phyloP scores from a whole-genome alignment of 1,140 invertebrate genomes.

The Radopholus similis region DNA sequence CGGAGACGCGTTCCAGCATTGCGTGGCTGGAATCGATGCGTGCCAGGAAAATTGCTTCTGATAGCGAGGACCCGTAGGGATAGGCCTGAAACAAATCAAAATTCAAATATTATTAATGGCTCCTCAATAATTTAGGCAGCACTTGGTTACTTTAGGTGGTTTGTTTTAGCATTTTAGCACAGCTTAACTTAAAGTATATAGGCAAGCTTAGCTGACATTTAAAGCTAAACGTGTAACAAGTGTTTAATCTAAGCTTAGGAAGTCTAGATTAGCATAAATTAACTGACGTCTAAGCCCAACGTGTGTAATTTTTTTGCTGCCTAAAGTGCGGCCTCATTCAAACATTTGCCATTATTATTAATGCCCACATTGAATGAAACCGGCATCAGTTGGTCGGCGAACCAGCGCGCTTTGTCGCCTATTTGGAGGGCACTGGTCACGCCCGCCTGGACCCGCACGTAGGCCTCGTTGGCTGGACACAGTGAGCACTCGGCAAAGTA shows the following conservation, averaged over 20 bases:
- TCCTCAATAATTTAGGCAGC: too few relatives aligned
- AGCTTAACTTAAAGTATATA: too few relatives aligned
- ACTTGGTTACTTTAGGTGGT: background rate
- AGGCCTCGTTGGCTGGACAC: constrained; percentile 92
- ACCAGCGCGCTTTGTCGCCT: constrained; percentile 94
- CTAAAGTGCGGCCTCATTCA: too few relatives aligned
- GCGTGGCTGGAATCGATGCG: constrained; percentile 12
- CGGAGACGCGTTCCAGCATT: constrained; percentile 8
- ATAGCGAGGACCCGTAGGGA: constrained; percentile 60
- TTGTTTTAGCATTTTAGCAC: background rate
- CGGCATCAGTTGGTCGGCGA: constrained; percentile 76
- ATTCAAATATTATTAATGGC: too few relatives aligned
- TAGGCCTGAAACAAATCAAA: constrained; percentile 41
- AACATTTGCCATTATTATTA: too few relatives aligned
- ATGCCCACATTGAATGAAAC: constrained; percentile 82
- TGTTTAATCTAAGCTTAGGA: constrained; percentile 7
- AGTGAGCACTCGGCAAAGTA: constrained; percentile 96
- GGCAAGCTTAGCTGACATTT: too few relatives aligned
- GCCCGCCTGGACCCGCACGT: constrained; percentile 87
- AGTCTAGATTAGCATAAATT: too few relatives aligned
- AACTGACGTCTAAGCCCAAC: too few relatives aligned
- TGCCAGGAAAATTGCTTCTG: constrained; percentile 50
- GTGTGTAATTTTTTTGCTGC: too few relatives aligned
- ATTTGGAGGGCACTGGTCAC: constrained; percentile 85
- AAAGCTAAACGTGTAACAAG: background rate